phyloP scores from a whole-genome alignment of 2,888 invertebrate species.

The Eristalinus sepulchralis region DNA sequence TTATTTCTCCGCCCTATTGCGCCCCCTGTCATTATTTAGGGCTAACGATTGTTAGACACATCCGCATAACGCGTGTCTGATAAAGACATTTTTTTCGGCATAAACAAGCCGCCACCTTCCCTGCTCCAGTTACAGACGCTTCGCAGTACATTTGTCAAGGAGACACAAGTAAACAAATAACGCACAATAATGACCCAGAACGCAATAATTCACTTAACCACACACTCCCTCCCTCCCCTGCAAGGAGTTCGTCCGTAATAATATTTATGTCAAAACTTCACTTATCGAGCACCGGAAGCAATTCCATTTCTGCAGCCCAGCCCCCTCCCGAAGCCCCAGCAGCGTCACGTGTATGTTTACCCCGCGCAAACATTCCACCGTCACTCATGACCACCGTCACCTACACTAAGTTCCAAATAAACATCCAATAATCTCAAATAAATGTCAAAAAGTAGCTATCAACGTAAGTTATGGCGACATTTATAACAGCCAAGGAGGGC shows the following conservation, averaged over 20 bases:
- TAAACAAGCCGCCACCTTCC: too few relatives aligned
- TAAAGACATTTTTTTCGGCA: too few relatives aligned
- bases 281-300: constrained; percentile 12
- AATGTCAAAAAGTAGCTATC: constrained; percentile 70
- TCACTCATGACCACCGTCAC: constrained; percentile 70
- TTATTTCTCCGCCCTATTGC: too few relatives aligned
- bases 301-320: background rate
- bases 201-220: constrained; percentile 14
- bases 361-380: constrained; percentile 50
- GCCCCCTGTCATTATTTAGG: too few relatives aligned
- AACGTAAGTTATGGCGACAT: constrained; percentile 68
- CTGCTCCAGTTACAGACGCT: background rate
- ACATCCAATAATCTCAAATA: constrained; percentile 71
- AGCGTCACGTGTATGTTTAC: constrained; percentile 30
- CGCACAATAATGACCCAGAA: constrained; percentile 38
- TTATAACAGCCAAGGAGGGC: constrained; percentile 43
- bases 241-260: background rate
- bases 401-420: constrained; percentile 70
- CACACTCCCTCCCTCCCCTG: background rate
- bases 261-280: constrained; percentile 44
- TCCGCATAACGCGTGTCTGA: too few relatives aligned
- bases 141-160: background rate
- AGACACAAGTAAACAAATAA: constrained; percentile 17
- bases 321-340: background rate
- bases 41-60: too few relatives aligned